phyloP scores from a whole-genome alignment of 2,113 vertebrate species.

The Furnarius figulus region DNA sequence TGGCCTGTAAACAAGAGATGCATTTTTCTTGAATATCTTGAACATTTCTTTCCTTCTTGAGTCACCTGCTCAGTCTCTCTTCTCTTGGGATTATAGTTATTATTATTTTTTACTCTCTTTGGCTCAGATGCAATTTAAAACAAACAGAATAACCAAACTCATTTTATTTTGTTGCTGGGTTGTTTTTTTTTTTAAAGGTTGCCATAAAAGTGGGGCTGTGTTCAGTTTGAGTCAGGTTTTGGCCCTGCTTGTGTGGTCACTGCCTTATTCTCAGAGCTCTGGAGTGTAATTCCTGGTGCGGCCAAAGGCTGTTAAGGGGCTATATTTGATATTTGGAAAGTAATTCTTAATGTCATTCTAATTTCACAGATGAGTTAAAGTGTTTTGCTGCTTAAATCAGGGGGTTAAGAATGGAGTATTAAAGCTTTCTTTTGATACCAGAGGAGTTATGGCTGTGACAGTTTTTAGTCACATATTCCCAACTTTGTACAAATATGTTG shows the following conservation, averaged over 20 bases:
- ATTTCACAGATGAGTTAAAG: background rate
- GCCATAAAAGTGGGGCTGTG: background rate
- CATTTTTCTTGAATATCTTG: rapidly evolving
- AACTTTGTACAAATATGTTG: background rate
- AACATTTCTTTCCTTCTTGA: background rate
- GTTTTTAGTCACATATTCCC: background rate
- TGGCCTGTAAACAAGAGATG: background rate
- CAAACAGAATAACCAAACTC: background rate
- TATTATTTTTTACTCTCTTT: background rate
- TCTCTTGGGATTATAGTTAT: background rate
- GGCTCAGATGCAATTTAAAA: background rate
- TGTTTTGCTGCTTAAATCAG: background rate
- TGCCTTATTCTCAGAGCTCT: background rate
- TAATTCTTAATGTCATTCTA: background rate
- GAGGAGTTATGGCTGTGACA: background rate
- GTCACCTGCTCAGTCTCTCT: background rate
- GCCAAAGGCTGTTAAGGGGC: background rate
- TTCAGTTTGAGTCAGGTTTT: background rate
- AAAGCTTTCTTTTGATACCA: background rate
- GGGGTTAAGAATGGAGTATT: background rate
- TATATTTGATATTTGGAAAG: background rate
- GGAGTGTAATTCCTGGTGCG: background rate
- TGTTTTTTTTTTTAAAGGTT: background rate
- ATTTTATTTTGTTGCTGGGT: background rate
- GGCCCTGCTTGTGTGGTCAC: background rate